Conservation (phyloP, 2,113 vertebrate species). For the Okapia johnstoni region DNA sequence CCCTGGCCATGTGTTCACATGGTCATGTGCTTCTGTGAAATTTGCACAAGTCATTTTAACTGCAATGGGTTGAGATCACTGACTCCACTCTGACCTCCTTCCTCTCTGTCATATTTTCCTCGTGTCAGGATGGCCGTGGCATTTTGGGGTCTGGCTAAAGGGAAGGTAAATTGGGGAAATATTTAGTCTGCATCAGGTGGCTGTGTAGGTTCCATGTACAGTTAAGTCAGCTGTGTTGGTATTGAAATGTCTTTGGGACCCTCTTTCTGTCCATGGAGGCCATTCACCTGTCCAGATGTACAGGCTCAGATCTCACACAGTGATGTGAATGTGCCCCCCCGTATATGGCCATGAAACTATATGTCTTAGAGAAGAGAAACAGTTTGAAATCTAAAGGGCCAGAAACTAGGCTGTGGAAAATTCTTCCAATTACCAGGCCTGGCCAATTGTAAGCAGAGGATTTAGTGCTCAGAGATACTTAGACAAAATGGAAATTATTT, state of each 20-base stretch:
- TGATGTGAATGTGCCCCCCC: background rate
- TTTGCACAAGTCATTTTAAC: background rate
- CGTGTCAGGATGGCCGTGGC: background rate
- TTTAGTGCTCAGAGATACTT: background rate
- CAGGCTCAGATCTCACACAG: background rate
- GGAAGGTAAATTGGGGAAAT: background rate
- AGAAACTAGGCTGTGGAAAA: background rate
- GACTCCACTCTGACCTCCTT: background rate
- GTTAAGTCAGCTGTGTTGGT: background rate
- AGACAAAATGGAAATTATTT: conserved; percentile 18
- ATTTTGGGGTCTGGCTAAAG: background rate
- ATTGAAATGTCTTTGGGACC: background rate
- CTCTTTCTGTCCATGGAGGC: background rate
- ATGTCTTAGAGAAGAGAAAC: background rate
- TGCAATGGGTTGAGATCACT: background rate
- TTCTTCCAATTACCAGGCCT: conserved; percentile 19
- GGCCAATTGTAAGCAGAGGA: conserved; percentile 7
- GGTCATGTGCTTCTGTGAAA: background rate
- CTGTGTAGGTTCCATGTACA: background rate
- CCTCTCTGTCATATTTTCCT: background rate
- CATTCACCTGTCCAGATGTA: background rate
- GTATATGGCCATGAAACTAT: background rate
- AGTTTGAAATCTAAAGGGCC: background rate
- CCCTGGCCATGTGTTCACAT: background rate
- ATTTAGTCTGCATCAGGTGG: background rate